These are phyloP conservation scores for Lithodes maja DNA, from an alignment of 2,888 invertebrate genomes.

Conservation along the genomic window DNA sequence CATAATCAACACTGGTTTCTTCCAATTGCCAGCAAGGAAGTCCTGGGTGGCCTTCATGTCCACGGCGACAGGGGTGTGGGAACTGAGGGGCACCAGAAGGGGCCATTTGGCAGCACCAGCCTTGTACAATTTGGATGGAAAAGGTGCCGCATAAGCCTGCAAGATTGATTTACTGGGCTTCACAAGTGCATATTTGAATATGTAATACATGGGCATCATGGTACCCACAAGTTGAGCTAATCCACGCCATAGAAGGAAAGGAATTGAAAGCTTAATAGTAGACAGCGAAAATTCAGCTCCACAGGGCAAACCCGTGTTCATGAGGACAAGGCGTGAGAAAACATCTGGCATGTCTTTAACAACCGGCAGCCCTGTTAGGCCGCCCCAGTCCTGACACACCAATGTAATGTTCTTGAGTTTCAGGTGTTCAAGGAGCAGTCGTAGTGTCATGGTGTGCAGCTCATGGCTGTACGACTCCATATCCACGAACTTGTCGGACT, in stretches of 20 bases:
- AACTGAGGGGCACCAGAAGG: slow-evolving; percentile 52
- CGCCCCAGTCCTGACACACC: slow-evolving; percentile 58
- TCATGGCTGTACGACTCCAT: slow-evolving; percentile 56
- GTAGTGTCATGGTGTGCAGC: slow-evolving; percentile 48
- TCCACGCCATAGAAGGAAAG: slow-evolving; percentile 45
- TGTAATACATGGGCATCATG: slow-evolving; percentile 9
- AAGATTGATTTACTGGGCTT: slow-evolving; percentile 25
- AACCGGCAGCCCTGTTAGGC: slow-evolving; percentile 46
- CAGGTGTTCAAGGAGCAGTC: slow-evolving; percentile 56
- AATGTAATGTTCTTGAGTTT: slow-evolving; percentile 35
- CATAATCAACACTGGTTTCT: slow-evolving; percentile 53
- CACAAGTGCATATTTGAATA: slow-evolving; percentile 28
- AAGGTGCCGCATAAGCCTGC: slow-evolving; percentile 53
- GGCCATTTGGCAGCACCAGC: slow-evolving; percentile 65
- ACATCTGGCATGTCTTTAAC: slow-evolving; percentile 45
- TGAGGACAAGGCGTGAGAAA: slow-evolving; percentile 60
- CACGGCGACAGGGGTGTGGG: slow-evolving; percentile 37
- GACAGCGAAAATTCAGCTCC: slow-evolving; percentile 7
- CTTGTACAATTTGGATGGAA: slow-evolving; percentile 52
- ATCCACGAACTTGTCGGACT: slow-evolving; percentile 62
- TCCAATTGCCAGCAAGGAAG: slow-evolving; percentile 52
- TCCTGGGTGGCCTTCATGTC: slow-evolving; percentile 61
- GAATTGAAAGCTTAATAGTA: background rate
- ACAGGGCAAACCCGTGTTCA: slow-evolving; percentile 61
- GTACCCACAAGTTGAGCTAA: slow-evolving; percentile 40